Base-by-base conservation (phyloP, 2,113 vertebrate species). In the Xyliphius kryptos region DNA sequence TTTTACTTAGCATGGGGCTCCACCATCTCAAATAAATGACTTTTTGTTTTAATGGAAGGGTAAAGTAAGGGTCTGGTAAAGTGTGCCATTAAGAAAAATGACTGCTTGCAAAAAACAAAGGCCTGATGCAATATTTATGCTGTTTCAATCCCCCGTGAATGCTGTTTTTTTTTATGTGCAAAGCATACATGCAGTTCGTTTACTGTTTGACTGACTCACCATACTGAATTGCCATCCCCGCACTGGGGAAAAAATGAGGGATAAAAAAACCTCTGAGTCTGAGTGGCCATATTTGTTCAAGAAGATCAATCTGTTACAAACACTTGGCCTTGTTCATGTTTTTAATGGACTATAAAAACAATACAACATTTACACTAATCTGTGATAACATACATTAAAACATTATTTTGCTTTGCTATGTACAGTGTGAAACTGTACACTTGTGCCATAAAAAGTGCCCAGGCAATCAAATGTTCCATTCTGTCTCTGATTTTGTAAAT, bases 1-100 rank as follows among this genome's bases (percentile, higher is more conserved):
- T 44, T 21, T 15, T 26, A 50, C 19, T 32, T 5, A 60, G 15
- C 41, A 19, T 63, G 49, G 17, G 51, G 58, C 80, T 81, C 81
- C 82, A 81, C 82, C 81, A 80, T 83, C 80, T 80, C 80, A 63
- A 67, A 80, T 87, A 85, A 88, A 85, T 86, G 80, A 87, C 71
- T 60, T 77, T 57, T 69, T 61, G 82, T 82, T 89, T 90, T 92
- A 91, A 93, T 92, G 90, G 89, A 89, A 86, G 86, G 81, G 84
- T 88, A 80, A 87, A 88, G 85, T 85, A 83, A 82, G 85, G 83
- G 82, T 77, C 82, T 88, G 82, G 86, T 89, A 90, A 93, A 91
- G 87, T 90, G 86, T 87, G 86, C 85, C 87, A 90, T 92, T 91
- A 91, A 87, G 87, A 88, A 86, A 85, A 88, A 84, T 44, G 66